These are phyloP conservation scores for Leucophenga maculata DNA, from an alignment of 2,888 invertebrate species.

Conservation along the genomic window DNA sequence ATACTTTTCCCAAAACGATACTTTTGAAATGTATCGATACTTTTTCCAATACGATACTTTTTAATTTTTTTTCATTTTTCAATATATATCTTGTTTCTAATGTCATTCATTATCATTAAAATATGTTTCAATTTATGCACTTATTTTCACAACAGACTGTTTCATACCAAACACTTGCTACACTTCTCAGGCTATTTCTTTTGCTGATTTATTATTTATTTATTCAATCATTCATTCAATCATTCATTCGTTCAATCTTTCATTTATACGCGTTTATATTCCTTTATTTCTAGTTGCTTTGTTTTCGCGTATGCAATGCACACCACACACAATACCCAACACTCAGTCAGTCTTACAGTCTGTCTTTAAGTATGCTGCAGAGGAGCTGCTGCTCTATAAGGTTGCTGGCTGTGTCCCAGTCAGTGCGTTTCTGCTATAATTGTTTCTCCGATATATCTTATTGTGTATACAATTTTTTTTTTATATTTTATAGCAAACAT, in stretches of 20 bases:
- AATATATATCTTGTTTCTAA: too few species aligned
- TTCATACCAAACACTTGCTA: not conserved
- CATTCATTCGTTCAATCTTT: constrained; percentile 9
- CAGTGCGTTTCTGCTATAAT: not conserved
- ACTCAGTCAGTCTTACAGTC: not conserved
- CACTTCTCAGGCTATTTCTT: not conserved
- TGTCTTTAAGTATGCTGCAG: not conserved
- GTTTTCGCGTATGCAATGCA: constrained; percentile 8
- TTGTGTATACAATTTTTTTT: not conserved
- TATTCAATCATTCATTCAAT: constrained; percentile 15
- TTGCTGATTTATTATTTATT: constrained; percentile 26
- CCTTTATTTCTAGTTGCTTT: not conserved
- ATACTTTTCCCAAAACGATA: too few species aligned
- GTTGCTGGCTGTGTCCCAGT: not conserved
- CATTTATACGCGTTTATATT: not conserved
- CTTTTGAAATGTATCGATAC: too few species aligned
- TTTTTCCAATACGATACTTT: too few species aligned
- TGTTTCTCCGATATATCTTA: not conserved
- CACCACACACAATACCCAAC: not conserved
- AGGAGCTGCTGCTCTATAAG: not conserved
- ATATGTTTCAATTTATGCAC: too few species aligned
- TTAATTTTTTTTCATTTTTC: too few species aligned
- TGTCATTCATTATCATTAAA: too few species aligned
- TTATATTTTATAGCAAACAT: constrained; percentile 13
- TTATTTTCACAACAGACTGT: too few species aligned